phyloP scores from a whole-genome alignment of 2,113 vertebrate genomes.

The Corvus moneduloides region DNA sequence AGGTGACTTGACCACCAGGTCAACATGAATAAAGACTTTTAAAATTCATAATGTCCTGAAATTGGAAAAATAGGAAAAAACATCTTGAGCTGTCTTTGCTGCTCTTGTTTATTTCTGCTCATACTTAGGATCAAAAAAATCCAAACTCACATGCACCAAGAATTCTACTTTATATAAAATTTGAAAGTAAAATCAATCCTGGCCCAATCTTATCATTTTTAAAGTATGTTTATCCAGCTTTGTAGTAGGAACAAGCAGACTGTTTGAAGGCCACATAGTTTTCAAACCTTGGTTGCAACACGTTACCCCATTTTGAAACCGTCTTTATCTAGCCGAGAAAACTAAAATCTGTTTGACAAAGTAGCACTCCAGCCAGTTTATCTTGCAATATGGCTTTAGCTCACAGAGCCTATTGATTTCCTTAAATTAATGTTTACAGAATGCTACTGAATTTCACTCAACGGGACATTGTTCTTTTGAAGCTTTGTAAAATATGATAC shows the following conservation, averaged over 20 bases:
- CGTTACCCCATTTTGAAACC: conserved; percentile 83
- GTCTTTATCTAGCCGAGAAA: conserved; percentile 87
- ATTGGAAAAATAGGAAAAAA: neutral
- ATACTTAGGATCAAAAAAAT: conserved; percentile 6
- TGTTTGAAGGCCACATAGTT: conserved; percentile 87
- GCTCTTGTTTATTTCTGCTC: neutral
- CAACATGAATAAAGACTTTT: conserved; percentile 68
- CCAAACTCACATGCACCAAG: neutral
- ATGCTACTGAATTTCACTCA: conserved; percentile 83
- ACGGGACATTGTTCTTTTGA: conserved; percentile 84
- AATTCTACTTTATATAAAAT: conserved; percentile 69
- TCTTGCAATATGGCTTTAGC: conserved; percentile 85
- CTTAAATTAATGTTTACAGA: conserved; percentile 88
- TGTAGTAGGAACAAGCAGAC: conserved; percentile 76
- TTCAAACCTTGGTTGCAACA: conserved; percentile 88
- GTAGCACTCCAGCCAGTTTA: conserved; percentile 85
- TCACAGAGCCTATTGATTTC: conserved; percentile 86
- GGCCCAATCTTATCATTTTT: conserved; percentile 79
- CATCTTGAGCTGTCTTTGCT: neutral
- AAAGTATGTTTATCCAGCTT: conserved; percentile 84
- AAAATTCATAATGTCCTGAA: neutral
- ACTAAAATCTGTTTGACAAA: conserved; percentile 89
- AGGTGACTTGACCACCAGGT: conserved; percentile 53
- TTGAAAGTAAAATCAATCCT: conserved; percentile 71
- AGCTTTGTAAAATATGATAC: conserved; percentile 76